phyloP scores from a whole-genome alignment of 2,888 invertebrate genomes.

The Idaea straminata region DNA sequence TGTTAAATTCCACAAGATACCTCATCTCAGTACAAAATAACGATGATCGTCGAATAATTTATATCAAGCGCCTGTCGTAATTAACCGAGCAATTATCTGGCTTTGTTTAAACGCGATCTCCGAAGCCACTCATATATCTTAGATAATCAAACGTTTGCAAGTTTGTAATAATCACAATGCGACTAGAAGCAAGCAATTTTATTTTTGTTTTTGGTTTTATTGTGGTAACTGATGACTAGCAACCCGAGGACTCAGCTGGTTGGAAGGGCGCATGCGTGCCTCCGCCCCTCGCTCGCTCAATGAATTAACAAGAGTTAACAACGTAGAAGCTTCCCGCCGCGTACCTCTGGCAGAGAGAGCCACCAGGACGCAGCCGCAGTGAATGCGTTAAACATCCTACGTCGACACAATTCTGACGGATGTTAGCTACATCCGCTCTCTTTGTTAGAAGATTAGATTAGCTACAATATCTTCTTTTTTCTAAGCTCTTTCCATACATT shows the following conservation, averaged over 20 bases:
- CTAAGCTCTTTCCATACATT: no score
- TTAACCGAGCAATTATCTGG: constrained; percentile 2
- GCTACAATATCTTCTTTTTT: no score
- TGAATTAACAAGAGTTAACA: constrained; percentile 37
- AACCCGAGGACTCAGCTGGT: constrained; percentile 33
- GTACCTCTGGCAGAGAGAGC: background rate
- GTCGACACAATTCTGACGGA: no score
- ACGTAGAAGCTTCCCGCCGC: constrained; percentile 26
- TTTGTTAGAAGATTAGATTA: no score
- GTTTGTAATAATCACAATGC: constrained; percentile 6
- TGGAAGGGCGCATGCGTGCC: constrained; percentile 59
- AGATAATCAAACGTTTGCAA: constrained; percentile 14
- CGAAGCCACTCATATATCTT: background rate
- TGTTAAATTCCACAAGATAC: constrained; percentile 14
- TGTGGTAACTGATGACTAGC: constrained; percentile 38
- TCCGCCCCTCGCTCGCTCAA: constrained; percentile 68
- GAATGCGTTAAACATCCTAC: no score
- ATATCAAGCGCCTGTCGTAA: constrained; percentile 8
- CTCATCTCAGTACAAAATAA: background rate
- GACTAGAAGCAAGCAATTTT: background rate
- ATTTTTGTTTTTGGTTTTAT: constrained; percentile 12
- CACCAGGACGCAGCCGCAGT: no score
- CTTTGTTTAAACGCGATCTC: background rate
- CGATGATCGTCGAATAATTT: background rate
- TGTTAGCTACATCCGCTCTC: no score